Evolutionary conservation across 2,113 vertebrate genomes (phyloP).

Genomic region (Tyrannus savana): DNA sequence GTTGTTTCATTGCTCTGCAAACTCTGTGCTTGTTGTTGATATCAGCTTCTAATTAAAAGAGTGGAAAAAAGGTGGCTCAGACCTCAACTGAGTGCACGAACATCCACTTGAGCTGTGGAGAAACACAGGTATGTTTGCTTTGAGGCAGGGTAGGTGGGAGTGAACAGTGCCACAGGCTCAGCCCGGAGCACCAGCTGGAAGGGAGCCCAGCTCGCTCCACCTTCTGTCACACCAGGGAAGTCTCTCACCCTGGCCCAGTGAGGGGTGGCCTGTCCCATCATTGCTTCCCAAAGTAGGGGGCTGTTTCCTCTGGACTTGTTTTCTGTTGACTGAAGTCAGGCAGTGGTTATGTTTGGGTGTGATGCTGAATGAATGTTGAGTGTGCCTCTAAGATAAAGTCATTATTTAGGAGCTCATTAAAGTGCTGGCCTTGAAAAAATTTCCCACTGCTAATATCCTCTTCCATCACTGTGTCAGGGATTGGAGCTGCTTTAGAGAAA

Average conservation of each 20-base stretch:
- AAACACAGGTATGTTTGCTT: fast-evolving
- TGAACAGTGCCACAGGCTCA: background rate
- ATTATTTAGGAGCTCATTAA: conserved; percentile 71
- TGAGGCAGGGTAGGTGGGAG: background rate
- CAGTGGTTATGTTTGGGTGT: background rate
- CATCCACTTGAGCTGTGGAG: background rate
- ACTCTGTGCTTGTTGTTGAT: background rate
- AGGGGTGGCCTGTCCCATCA: background rate
- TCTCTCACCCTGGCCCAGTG: fast-evolving
- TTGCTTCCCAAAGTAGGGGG: background rate
- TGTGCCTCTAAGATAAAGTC: conserved; percentile 58
- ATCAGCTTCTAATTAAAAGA: background rate
- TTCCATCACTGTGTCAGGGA: conserved; percentile 62
- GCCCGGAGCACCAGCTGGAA: background rate
- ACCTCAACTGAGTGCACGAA: fast-evolving
- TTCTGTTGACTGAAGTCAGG: background rate
- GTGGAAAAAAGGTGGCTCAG: background rate
- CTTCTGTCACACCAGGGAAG: fast-evolving
- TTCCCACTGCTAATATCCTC: conserved; percentile 62
- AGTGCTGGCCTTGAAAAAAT: conserved; percentile 42
- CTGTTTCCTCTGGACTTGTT: background rate
- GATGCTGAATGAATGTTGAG: conserved; percentile 16
- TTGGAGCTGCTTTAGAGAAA: background rate
- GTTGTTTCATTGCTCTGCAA: background rate
- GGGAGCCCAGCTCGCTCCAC: background rate